These are phyloP conservation scores for Phodopus roborovskii DNA, from an alignment of 2,113 vertebrate species.

Conservation along the genomic window DNA sequence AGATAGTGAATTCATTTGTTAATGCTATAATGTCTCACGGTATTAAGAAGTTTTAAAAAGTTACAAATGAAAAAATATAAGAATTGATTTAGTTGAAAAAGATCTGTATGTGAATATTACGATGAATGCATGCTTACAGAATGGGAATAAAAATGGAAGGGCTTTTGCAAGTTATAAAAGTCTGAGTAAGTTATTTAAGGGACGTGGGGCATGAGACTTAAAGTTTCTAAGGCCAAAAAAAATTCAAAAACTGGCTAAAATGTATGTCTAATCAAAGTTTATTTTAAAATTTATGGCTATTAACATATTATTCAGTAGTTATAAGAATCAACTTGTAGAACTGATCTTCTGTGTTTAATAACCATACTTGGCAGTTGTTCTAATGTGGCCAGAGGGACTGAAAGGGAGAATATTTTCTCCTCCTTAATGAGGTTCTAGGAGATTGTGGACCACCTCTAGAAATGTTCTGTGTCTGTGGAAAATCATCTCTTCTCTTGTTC, in stretches of 20 bases:
- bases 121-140: not conserved
- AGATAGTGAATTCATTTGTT: not conserved
- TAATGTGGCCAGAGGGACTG: not conserved
- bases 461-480: not conserved
- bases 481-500: not conserved
- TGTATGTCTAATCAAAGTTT: not conserved
- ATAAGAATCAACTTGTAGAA: not conserved
- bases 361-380: not conserved
- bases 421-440: not conserved
- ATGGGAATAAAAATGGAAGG: not conserved
- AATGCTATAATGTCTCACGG: not conserved
- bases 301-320: not conserved
- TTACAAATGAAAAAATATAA: not conserved
- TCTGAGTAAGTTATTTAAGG: not conserved
- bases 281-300: not conserved
- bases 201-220: not conserved
- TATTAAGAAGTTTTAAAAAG: not conserved
- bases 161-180: not conserved
- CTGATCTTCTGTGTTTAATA: not conserved
- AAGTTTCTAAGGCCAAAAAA: not conserved
- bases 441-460: not conserved
- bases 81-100: not conserved
- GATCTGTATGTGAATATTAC: not conserved
- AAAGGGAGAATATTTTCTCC: not conserved
- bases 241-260: not conserved